Evolutionary conservation across 2,888 invertebrate genomes (phyloP), one percentile per base, ranked within the genome.

Genomic region (Elegia similella): DNA sequence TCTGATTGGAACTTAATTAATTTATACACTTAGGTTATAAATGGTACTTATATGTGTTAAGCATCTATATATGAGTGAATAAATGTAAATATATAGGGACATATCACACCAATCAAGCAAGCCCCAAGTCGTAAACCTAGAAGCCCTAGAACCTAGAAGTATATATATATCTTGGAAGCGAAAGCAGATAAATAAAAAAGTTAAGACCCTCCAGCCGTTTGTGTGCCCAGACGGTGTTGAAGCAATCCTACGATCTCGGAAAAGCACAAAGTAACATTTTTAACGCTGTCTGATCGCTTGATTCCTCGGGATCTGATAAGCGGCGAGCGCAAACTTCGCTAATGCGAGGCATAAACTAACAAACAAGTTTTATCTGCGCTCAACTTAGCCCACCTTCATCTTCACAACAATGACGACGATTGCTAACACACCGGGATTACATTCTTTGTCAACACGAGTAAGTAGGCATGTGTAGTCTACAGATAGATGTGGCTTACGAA

Each of bases 291-390:
- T 55, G 44, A 46, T 46, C 63, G 64, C 63, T 71, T 69, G 63
- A 64, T 66, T 72, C 64, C 70, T 72, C 72, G 67, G 59, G 68
- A 73, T 77, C 73, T 70, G 78, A 72, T 78, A 77, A 70, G 71
- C 70, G 61, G 67, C 68, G 64, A 75, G 65, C 68, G 63, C 65
- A 71, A 73, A 76, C 70, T 75, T 67, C 66, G 72, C 67, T 79
- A 79, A 77, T 77, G 75, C 73, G 66, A 67, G 73, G 71, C 72
- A 77, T 77, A 80, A 73, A 88, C 80, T 84, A 84, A 83, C 82
- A 86, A 86, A 86, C 86, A 89, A 88, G 85, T 87, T 86, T 88
- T 88, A 88, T 86, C 88, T 82, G 73, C 72, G 71, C 74, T 68
- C 72, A 84, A 86, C 83, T 86, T 87, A 67, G 69, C 76, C 77